A percentile compares a stretch with the other conserved stretches of the same genome.
Conservation (phyloP, 2,888 invertebrate genomes). For the Arctia plantaginis region DNA sequence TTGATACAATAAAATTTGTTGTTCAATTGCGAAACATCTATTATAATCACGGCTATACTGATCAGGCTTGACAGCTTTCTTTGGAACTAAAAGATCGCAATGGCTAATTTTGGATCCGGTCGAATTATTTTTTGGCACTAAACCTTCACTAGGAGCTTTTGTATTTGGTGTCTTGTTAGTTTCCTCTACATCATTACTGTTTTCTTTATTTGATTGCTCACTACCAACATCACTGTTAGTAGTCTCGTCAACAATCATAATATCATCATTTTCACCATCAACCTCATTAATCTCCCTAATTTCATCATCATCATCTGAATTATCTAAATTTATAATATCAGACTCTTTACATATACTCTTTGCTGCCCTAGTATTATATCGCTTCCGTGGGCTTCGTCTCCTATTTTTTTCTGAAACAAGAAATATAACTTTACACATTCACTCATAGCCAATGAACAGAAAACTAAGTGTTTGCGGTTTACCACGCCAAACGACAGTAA, state of each 20-base stretch:
- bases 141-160: not conserved
- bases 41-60: not conserved
- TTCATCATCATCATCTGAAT: conserved; percentile 38
- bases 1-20: conserved; percentile 54
- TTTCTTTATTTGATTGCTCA: conserved; percentile 28
- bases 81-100: conserved; percentile 29
- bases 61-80: not conserved
- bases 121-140: not conserved
- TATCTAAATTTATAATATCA: conserved; percentile 52
- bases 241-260: conserved; percentile 1
- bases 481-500: no score
- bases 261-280: not conserved
- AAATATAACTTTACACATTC: not conserved
- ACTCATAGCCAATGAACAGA: no score
- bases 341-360: conserved; percentile 27
- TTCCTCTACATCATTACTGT: conserved; percentile 9
- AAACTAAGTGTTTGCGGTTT: no score
- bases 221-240: conserved; percentile 13
- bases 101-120: not conserved
- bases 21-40: conserved; percentile 47
- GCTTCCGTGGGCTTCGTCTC: not conserved
- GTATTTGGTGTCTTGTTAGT: not conserved
- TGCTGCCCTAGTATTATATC: not conserved
- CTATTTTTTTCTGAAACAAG: not conserved
- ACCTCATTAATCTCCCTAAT: conserved; percentile 11